Conservation (phyloP, 2,113 vertebrate species). For the Psephotus haematonotus region DNA sequence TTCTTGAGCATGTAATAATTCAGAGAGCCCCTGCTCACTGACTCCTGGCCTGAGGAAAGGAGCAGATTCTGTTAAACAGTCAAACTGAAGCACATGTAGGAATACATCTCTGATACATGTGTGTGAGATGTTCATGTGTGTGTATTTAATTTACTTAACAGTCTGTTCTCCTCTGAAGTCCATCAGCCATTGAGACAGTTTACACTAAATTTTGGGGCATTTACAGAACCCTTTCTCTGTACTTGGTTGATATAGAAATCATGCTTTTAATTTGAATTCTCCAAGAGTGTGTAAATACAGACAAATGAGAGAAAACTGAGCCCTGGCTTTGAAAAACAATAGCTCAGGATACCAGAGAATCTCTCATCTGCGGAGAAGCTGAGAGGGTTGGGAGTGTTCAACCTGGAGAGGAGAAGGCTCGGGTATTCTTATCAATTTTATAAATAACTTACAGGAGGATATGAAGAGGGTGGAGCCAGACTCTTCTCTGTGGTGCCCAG, state of each 20-base stretch:
- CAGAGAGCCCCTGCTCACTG: not conserved
- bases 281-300: not conserved
- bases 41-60: not conserved
- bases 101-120: not conserved
- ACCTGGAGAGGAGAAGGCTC: not conserved
- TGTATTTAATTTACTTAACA: not conserved
- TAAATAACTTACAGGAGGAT: not conserved
- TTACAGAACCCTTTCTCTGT: not conserved
- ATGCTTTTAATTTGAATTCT: not conserved
- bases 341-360: not conserved
- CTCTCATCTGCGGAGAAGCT: not conserved
- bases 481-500: not conserved
- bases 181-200: not conserved
- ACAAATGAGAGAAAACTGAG: not conserved
- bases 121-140: not conserved
- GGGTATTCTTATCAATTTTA: not conserved
- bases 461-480: not conserved
- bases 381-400: not conserved
- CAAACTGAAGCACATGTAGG: not conserved
- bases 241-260: not conserved
- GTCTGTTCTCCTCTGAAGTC: not conserved
- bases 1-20: not conserved
- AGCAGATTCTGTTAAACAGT: not conserved
- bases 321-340: not conserved
- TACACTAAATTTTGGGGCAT: not conserved